These are phyloP conservation scores for Dryomyza anilis DNA, from an alignment of 2,888 invertebrate species.

Conservation along the genomic window DNA sequence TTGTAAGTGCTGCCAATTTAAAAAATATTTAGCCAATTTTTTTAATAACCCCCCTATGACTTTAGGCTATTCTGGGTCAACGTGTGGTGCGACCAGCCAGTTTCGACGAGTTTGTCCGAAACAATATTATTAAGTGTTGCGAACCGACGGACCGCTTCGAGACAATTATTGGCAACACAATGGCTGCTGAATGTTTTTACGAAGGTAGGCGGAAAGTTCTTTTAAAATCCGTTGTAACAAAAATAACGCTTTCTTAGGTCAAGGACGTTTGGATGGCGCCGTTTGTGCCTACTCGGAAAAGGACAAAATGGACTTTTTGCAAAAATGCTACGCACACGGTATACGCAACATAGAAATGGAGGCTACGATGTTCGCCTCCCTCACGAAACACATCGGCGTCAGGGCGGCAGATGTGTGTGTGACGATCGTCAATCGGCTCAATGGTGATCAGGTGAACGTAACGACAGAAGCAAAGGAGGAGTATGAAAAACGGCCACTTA, in stretches of 20 bases:
- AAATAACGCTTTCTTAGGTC: constrained; percentile 63
- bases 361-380: constrained; percentile 73
- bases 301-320: constrained; percentile 70
- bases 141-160: constrained; percentile 62
- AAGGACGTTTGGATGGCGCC: constrained; percentile 77
- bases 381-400: constrained; percentile 69
- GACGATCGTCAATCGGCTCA: constrained; percentile 71
- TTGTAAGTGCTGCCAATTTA: constrained; percentile 67
- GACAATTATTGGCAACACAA: constrained; percentile 69
- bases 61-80: constrained; percentile 82
- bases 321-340: constrained; percentile 62
- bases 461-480: constrained; percentile 66
- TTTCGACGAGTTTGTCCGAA: constrained; percentile 74
- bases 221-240: neutral
- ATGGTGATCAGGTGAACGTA: constrained; percentile 71
- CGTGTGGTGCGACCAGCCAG: constrained; percentile 78
- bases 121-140: constrained; percentile 43
- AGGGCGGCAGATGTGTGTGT: constrained; percentile 75
- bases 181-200: constrained; percentile 82
- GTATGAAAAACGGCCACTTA: constrained; percentile 72
- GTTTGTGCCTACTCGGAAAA: constrained; percentile 69
- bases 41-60: neutral
- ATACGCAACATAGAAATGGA: constrained; percentile 84
- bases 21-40: neutral
- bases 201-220: constrained; percentile 64